A percentile compares a stretch with the other conserved stretches of the same genome.
Conservation (phyloP, 1,140 invertebrate species). For the Pissodes strobi region DNA sequence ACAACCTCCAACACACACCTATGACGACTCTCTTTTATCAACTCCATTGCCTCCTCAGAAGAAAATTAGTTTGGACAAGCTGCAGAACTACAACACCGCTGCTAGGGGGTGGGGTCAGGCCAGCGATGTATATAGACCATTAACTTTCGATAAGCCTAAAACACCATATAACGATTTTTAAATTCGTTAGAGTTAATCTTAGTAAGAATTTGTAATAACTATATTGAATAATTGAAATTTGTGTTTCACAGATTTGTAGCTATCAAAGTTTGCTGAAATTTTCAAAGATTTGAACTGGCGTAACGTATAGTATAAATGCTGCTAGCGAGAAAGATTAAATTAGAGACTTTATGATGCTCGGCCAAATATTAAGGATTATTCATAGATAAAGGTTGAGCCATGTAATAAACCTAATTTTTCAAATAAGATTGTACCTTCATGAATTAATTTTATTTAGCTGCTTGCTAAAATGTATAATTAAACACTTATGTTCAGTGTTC, state of each 20-base stretch:
- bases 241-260: neutral
- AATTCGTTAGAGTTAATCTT: neutral
- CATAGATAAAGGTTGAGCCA: too few species aligned
- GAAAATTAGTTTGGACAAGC: constrained; percentile 39
- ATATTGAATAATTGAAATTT: neutral
- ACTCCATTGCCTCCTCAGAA: constrained; percentile 36
- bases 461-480: too few species aligned
- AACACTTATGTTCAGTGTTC: too few species aligned
- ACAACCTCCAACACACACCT: constrained; percentile 20
- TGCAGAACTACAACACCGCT: constrained; percentile 76
- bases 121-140: constrained; percentile 68
- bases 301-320: too few species aligned
- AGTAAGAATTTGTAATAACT: neutral
- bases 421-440: too few species aligned
- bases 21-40: constrained; percentile 14
- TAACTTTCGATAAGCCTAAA: constrained; percentile 64
- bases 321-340: too few species aligned
- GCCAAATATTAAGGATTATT: too few species aligned
- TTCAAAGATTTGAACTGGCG: neutral
- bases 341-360: too few species aligned
- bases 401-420: too few species aligned
- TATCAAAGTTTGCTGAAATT: neutral
- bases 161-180: constrained; percentile 69
- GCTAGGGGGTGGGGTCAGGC: constrained; percentile 77
- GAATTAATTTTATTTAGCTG: too few species aligned